Base-by-base conservation (phyloP, 64 coral and sea anemone genomes). In the Stichodactyla helianthus region DNA sequence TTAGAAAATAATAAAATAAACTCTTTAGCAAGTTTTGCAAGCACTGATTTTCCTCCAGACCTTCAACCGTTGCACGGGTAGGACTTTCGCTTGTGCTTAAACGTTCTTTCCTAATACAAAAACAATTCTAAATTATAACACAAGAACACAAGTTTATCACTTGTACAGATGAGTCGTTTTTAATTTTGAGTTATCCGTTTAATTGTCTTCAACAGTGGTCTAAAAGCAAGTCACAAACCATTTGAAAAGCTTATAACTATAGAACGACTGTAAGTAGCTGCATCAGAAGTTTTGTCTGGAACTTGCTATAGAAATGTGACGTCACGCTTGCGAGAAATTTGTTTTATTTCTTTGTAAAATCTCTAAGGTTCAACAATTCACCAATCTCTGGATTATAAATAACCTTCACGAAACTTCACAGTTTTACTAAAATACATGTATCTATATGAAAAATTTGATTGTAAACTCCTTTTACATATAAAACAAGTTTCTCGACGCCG, bases 1-100 rank as follows among this genome's bases (percentile, higher is more conserved):
- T 6, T 96, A 13, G 94, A 96, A 79, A 81, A 90, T 14, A 96
- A 96, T 35, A 22, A 85, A 16, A 85, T 96, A 23, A 84, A 93
- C 54, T 90, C 88, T 3, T 22, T 96, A 19, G 68, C 85, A 17
- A 96, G 91, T 76, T 96, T 89, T 80, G 84, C 85, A 17, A 90
- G 74, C 51, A 89, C 88, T 15, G 94, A 93, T 87, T 96, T 96
- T 53, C 94, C 94, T 77, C 87, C 88, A 14, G 91, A 93, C 18
- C 86, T 87, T 6, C 91, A 96, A 77, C 87, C 87, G 22, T 52
- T 87, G 4, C 94, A 96, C 68, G 85, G 84, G 94, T 96, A 90
- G 82, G 83, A 35, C 2, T 22, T 65, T 65, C 7, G 22, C 5
- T n/a, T 65, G 19, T 65, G 35, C 35, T 44, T 59, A 2, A 59